A percentile compares a stretch with the other conserved stretches of the same genome.
Evolutionary conservation across 2,797 vertebrate genomes (phyloP).

Genomic region (Sebastes flavidus): DNA sequence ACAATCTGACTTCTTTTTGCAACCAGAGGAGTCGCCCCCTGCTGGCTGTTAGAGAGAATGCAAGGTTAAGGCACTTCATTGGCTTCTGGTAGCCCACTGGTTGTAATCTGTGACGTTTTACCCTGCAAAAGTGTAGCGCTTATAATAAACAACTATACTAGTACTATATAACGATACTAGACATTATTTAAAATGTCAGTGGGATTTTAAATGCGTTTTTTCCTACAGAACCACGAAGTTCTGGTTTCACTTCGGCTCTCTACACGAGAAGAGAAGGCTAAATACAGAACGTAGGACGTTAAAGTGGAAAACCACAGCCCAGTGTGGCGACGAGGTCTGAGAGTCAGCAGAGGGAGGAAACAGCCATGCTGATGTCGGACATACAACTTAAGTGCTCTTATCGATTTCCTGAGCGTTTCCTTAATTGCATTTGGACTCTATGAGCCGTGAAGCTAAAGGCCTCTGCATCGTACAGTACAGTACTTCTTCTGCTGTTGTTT

Average conservation of each 20-base stretch:
- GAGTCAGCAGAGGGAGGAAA: constrained; percentile 43
- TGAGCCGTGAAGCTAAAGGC: constrained; percentile 11
- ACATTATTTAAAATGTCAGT: not conserved
- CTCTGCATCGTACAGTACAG: not conserved
- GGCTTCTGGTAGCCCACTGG: too few species aligned
- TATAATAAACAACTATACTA: too few species aligned
- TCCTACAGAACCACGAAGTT: not conserved
- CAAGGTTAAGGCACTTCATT: too few species aligned
- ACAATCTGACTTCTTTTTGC: accelerated
- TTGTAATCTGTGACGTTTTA: not conserved
- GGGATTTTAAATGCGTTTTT: too few species aligned
- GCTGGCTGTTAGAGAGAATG: too few species aligned
- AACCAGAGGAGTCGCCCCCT: too few species aligned
- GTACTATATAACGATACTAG: too few species aligned
- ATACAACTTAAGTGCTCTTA: constrained; percentile 37
- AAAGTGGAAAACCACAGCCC: not conserved
- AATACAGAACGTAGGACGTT: not conserved
- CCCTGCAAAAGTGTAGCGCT: not conserved
- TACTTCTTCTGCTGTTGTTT: not conserved
- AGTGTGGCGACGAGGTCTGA: not conserved
- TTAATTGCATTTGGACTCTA: constrained; percentile 45
- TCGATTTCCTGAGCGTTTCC: constrained; percentile 55
- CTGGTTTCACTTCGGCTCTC: not conserved
- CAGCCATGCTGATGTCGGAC: constrained; percentile 31
- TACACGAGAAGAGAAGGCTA: not conserved